Conservation (phyloP, 2,113 vertebrate genomes). For the Amblyornis subalaris region DNA sequence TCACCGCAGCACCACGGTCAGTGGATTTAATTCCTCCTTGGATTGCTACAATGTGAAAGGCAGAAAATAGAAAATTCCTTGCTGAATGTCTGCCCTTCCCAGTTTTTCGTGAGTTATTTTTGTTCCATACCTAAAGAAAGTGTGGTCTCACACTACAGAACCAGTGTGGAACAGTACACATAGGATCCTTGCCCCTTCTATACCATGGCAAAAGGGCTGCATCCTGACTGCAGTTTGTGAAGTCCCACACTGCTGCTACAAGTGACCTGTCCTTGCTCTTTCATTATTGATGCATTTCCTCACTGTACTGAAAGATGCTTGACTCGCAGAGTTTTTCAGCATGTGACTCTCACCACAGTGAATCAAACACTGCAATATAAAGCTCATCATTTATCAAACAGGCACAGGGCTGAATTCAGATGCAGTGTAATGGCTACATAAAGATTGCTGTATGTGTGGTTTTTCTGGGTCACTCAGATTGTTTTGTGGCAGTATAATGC, state of each 20-base stretch:
- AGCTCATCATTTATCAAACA: conserved; percentile 13
- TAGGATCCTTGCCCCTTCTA: background rate
- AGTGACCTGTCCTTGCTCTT: conserved; percentile 16
- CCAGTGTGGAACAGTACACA: background rate
- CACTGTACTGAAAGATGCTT: background rate
- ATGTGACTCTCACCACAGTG: conserved; percentile 11
- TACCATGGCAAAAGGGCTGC: background rate
- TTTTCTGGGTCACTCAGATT: conserved; percentile 25
- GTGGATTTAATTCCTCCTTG: background rate
- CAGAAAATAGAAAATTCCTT: background rate
- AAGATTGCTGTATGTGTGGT: background rate
- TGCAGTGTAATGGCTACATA: background rate
- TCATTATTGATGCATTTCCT: background rate
- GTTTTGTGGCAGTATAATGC: background rate
- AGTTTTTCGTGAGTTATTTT: background rate
- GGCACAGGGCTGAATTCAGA: background rate
- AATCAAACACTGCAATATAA: conserved; percentile 13
- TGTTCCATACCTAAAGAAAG: background rate
- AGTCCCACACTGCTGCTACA: background rate
- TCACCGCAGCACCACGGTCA: too few relatives aligned
- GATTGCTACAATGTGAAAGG: background rate
- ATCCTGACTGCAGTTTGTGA: background rate
- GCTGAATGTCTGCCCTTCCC: background rate
- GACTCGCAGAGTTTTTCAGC: background rate
- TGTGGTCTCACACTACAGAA: background rate